These are phyloP conservation scores for Alexandromys fortis DNA, from an alignment of 2,113 vertebrate species.

Conservation along the genomic window DNA sequence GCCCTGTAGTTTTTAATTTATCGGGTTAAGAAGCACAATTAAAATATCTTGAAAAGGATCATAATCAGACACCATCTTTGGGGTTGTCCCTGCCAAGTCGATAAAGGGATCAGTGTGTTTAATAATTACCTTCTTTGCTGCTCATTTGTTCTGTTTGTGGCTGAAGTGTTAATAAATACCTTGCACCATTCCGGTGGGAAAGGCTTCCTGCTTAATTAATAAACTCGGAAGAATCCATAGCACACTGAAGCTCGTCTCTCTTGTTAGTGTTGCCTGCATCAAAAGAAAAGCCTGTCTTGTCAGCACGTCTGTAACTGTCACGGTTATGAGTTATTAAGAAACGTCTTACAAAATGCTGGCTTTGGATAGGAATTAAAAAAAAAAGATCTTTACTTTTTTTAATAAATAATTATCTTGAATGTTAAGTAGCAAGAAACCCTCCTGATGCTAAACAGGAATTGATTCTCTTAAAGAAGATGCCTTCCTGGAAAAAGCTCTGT, in stretches of 20 bases:
- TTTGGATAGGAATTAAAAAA: conserved; percentile 77
- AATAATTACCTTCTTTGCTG: conserved; percentile 86
- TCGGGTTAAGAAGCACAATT: conserved; percentile 90
- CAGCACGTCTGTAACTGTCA: conserved; percentile 85
- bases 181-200: conserved; percentile 85
- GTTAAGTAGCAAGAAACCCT: conserved; percentile 74
- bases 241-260: conserved; percentile 87
- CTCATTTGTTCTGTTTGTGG: conserved; percentile 86
- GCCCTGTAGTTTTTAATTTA: conserved; percentile 89
- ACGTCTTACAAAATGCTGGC: conserved; percentile 83
- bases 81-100: conserved; percentile 84
- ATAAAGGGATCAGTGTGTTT: conserved; percentile 85
- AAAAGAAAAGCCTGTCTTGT: conserved; percentile 84
- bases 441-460: conserved; percentile 74
- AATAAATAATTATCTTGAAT: conserved; percentile 75
- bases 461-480: conserved; percentile 57
- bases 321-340: conserved; percentile 78
- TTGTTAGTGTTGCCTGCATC: conserved; percentile 84
- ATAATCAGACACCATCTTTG: conserved; percentile 85
- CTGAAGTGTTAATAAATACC: conserved; percentile 89
- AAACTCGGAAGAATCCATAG: conserved; percentile 87
- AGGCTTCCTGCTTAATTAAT: conserved; percentile 89
- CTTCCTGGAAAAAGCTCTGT: conserved; percentile 52
- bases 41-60: conserved; percentile 90
- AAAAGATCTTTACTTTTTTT: conserved; percentile 45